Base-by-base conservation (phyloP, 2,113 vertebrate species). In the Neopipo cinnamomea region DNA sequence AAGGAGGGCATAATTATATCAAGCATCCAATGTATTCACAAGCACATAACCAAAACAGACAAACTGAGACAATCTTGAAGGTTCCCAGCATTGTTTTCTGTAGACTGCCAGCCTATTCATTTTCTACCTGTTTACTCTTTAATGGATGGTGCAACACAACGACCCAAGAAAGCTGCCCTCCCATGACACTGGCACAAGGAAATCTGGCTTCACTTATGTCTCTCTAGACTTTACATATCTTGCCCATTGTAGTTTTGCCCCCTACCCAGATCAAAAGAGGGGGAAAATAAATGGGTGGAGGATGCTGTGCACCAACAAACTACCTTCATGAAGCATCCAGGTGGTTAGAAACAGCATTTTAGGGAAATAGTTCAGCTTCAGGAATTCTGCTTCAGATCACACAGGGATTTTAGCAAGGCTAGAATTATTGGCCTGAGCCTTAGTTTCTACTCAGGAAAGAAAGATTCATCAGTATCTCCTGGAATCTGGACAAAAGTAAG, bases 161-260 rank as follows among this genome's bases (percentile, higher is more conserved):
- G 10, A 50, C 14, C 5, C 65, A 63, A 27, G 52, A 74, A 87
- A 59, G 17, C 30, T 49, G 8, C 30, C 30, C 25, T n/a, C 12
- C 39, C 22, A 14, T 19, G 8, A 27, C 21, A 83, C 12, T 17
- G 28, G 9, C 30, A 56, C 7, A 65, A 59, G n/a, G 35, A 84
- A 81, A 42, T 46, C 41, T 28, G 31, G 6, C 23, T 66, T 35
- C 6, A 2, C 13, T 44, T 37, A 5, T 2, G 3, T 15, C 12
- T 42, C 16, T 63, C 61, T 30, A 42, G 52, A 58, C 11, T 35
- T 27, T 2, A 31, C 8, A 2, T 14, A 6, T 5, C 30, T 77
- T 59, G 21, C 8, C 24, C 30, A 39, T 3, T 4, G 0, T 2
- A 63, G 17, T 4, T n/a, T 27, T 31, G 8, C 12, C 42, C 20